Percentiles rank a stretch among this genome's conserved stretches.
Conservation (phyloP, 2,797 vertebrate genomes). For the Hypotaenidia philippensis region DNA sequence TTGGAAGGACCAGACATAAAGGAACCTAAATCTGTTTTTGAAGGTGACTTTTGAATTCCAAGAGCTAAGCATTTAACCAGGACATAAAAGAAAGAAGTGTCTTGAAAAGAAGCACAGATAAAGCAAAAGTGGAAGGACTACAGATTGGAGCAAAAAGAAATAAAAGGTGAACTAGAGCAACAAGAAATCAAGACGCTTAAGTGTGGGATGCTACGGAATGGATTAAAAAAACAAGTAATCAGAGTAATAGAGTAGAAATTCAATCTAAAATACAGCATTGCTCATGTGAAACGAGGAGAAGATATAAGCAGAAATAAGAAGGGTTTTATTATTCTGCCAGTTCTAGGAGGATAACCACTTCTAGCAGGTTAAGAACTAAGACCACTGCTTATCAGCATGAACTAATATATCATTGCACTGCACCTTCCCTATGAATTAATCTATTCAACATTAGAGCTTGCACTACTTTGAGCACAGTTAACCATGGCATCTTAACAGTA, state of each 20-base stretch:
- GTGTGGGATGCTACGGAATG: background rate
- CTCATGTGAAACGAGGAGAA: background rate
- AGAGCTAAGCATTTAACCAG: background rate
- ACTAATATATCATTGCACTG: background rate
- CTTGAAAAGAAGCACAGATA: background rate
- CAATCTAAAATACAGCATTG: background rate
- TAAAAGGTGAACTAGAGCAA: background rate
- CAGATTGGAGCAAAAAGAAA: background rate
- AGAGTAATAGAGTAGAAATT: background rate
- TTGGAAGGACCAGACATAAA: background rate
- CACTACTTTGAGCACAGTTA: background rate
- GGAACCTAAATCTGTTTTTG: background rate
- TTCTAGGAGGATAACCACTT: background rate
- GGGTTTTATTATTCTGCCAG: background rate
- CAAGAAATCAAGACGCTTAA: background rate
- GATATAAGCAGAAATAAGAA: background rate
- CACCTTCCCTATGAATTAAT: background rate
- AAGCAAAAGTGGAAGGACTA: background rate
- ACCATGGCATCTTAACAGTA: rapidly evolving
- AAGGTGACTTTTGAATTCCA: background rate
- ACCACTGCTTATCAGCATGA: background rate
- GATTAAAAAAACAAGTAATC: background rate
- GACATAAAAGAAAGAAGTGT: background rate
- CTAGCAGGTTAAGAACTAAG: background rate
- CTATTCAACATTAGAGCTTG: background rate